Evolutionary conservation across 2,113 vertebrate species (phyloP), one percentile per base, ranked within the genome.

Genomic region (Cygnus atratus): DNA sequence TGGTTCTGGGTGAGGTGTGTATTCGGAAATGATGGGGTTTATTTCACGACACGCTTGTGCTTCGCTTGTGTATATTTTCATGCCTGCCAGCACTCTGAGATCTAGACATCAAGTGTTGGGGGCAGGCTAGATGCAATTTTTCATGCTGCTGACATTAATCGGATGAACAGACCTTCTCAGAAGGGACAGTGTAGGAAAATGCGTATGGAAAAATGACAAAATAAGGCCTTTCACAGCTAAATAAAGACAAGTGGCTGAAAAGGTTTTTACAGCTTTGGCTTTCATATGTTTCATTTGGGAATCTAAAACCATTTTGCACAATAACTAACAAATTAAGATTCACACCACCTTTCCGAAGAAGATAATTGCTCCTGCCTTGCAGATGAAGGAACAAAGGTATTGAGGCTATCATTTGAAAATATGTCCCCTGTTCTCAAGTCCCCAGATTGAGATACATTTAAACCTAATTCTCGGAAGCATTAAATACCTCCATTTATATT

Each of bases 111-210:
- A 22, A 81, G 66, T 84, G 62, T 8, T 82, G 25, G 84, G 89
- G 74, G 57, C 66, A 84, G 65, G 39, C 46, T 92, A 68, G 66
- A 58, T 94, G 74, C 65, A 57, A 33, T 93, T 97, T 92, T 93
- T 96, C 80, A 52, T 55, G 31, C 71, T 82, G 46, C 58, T 95
- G 92, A 92, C 81, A 66, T 91, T 93, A 94, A 91, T 39, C 95
- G 92, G 90, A 87, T 82, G 88, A 93, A 87, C 90, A 93, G 88
- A 87, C 87, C 91, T 94, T 92, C 84, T 94, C 81, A 93, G 62
- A 95, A 91, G 84, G 90, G 77, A 22, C 91, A 95, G 31, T 50
- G 10, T 87, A 91, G 44, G 66, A 84, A 93, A 93, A 88, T 21
- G 21, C 61, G 9, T 65, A 75, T 90, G 88, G 81, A 87, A 84